These are phyloP conservation scores for Diaphora mendica DNA, from an alignment of 2,888 invertebrate species.

Conservation along the genomic window DNA sequence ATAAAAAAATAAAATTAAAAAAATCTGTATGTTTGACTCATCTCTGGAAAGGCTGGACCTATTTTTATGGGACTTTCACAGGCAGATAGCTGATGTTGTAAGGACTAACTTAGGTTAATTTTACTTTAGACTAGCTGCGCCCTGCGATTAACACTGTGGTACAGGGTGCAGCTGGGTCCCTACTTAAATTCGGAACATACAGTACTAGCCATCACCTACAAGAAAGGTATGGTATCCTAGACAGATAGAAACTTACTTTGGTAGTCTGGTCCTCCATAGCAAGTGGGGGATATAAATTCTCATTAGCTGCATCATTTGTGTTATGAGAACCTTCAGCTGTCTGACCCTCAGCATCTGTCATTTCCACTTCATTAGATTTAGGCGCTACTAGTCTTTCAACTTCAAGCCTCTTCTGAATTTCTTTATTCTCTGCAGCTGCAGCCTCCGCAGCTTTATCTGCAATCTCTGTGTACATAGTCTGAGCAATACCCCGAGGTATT, in stretches of 20 bases:
- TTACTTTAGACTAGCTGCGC: too few species aligned
- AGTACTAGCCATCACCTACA: background rate
- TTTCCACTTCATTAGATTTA: slow-evolving; percentile 71
- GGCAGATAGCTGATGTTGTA: too few species aligned
- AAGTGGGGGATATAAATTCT: slow-evolving; percentile 71
- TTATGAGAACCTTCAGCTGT: slow-evolving; percentile 66
- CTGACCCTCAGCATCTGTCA: slow-evolving; percentile 66
- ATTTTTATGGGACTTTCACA: too few species aligned
- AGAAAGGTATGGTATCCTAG: background rate
- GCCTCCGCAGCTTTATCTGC: slow-evolving; percentile 91
- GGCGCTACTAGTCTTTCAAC: slow-evolving; percentile 73
- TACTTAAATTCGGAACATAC: background rate
- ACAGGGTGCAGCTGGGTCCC: background rate
- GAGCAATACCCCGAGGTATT: slow-evolving; percentile 93
- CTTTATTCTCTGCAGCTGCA: slow-evolving; percentile 74
- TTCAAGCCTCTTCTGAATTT: slow-evolving; percentile 73
- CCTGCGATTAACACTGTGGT: too few species aligned
- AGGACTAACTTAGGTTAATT: too few species aligned
- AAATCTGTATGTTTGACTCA: too few species aligned
- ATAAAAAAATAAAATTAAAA: too few species aligned
- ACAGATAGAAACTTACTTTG: slow-evolving; percentile 62
- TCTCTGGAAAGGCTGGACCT: too few species aligned
- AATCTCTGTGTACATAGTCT: slow-evolving; percentile 93
- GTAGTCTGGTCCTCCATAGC: slow-evolving; percentile 81
- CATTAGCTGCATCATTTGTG: slow-evolving; percentile 68